Evolutionary conservation across 2,113 vertebrate genomes (phyloP).

Genomic region (Petrocephalus zakoni): DNA sequence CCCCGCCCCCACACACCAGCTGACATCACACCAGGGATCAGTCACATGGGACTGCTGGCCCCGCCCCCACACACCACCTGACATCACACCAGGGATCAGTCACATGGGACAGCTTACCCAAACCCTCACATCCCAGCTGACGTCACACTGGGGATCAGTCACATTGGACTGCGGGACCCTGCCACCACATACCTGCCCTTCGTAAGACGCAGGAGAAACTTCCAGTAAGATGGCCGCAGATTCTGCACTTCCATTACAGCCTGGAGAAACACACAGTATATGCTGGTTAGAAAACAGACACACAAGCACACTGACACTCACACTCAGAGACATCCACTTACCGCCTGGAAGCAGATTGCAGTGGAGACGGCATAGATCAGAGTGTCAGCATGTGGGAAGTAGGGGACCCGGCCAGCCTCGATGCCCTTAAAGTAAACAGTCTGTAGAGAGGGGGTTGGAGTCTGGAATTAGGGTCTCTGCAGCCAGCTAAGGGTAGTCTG

Average conservation of each 20-base stretch:
- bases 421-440: conserved; percentile 98
- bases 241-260: conserved; percentile 97
- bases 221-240: conserved; percentile 93
- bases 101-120: too few relatives aligned
- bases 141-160: neutral
- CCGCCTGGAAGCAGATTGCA: conserved; percentile 96
- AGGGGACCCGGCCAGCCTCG: conserved; percentile 86
- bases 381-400: conserved; percentile 91
- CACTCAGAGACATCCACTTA: conserved; percentile 52
- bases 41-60: too few relatives aligned
- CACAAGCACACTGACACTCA: neutral
- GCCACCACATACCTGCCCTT: conserved; percentile 78
- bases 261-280: conserved; percentile 52
- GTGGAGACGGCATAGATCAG: conserved; percentile 91
- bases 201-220: conserved; percentile 88
- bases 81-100: too few relatives aligned
- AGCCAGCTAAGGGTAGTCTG: neutral
- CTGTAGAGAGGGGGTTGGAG: conserved; percentile 49
- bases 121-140: neutral
- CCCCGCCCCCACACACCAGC: neutral
- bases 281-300: neutral
- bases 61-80: neutral
- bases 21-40: neutral
- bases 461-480: neutral
- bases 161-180: neutral